phyloP scores from a whole-genome alignment of 2,797 vertebrate genomes.

The Pangasius larnaudii region DNA sequence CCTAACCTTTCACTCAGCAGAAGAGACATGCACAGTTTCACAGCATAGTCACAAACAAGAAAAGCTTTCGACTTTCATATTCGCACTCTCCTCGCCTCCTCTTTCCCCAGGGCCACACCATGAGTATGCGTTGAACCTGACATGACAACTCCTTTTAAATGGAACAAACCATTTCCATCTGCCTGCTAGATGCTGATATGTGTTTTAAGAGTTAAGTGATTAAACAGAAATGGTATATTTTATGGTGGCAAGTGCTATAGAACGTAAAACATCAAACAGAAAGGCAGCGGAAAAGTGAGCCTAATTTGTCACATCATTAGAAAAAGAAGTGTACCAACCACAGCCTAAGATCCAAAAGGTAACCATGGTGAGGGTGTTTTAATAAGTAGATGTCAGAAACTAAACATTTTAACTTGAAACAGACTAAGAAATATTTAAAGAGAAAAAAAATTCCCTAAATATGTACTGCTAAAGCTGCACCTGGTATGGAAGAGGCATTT shows the following conservation, averaged over 20 bases:
- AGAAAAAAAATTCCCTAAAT: slow-evolving; percentile 11
- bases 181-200: slow-evolving; percentile 69
- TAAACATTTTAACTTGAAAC: background rate
- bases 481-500: slow-evolving; percentile 53
- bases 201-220: background rate
- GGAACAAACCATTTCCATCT: slow-evolving; percentile 75
- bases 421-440: background rate
- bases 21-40: slow-evolving; percentile 74
- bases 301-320: slow-evolving; percentile 83
- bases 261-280: slow-evolving; percentile 75
- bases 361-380: background rate
- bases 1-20: slow-evolving; percentile 83
- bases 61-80: slow-evolving; percentile 35
- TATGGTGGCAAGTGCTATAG: slow-evolving; percentile 83
- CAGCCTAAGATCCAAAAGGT: slow-evolving; percentile 57
- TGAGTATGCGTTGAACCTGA: slow-evolving; percentile 72
- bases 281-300: slow-evolving; percentile 72
- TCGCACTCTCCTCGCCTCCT: slow-evolving; percentile 43
- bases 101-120: slow-evolving; percentile 55
- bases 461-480: slow-evolving; percentile 37
- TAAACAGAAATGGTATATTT: slow-evolving; percentile 15
- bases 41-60: slow-evolving; percentile 52
- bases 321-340: slow-evolving; percentile 66
- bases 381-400: slow-evolving; percentile 23
- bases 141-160: slow-evolving; percentile 70